Evolutionary conservation across 2,888 invertebrate species (phyloP), one percentile per base, ranked within the genome.

Genomic region (Drosophila macrospina): DNA sequence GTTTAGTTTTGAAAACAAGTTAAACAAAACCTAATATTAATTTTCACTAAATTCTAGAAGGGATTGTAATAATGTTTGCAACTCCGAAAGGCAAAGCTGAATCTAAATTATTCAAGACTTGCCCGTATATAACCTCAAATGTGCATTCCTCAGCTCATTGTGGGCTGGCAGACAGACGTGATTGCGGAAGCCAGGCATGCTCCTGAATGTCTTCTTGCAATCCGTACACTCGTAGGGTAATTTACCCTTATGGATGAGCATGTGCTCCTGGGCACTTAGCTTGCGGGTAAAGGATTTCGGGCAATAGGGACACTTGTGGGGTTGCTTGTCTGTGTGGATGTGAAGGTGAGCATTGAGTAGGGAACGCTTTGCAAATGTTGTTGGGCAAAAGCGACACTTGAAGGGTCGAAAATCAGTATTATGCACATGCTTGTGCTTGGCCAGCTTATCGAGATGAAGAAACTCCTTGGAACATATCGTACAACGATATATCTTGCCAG

Each of bases 171-270:
- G 7, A 7, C 51, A 52, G 8, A 52, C 4, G 39, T 52, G 52
- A 5, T 15, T 6, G 1, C 39, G 15, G 20, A n/a, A 52, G n/a
- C 52, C 52, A 2, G 16, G 8, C 5, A 30, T n/a, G 16, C 52
- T 52, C 11, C n/a, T 30, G 7, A 42, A 54, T 5, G 5, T n/a
- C 54, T 54, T 56, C n/a, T 5, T 5, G 8, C 52, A 61, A 5
- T 24, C 16, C 10, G 20, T 1, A 11, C 61, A 61, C 28, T 30
- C 8, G 20, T 20, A 52, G 1, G 26, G 36, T 4, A 0, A 4
- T 1, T 44, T 1, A 1, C 24, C 34, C 7, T 1, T 37, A 3
- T 56, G 44, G 0, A 16, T 3, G 1, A 1, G 11, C 5, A 45
- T 11, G 45, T 56, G 56, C 15, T 45, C 34, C 13, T 26, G 4